Conservation (phyloP, 2,113 vertebrate species). For the Pelusios castaneus region DNA sequence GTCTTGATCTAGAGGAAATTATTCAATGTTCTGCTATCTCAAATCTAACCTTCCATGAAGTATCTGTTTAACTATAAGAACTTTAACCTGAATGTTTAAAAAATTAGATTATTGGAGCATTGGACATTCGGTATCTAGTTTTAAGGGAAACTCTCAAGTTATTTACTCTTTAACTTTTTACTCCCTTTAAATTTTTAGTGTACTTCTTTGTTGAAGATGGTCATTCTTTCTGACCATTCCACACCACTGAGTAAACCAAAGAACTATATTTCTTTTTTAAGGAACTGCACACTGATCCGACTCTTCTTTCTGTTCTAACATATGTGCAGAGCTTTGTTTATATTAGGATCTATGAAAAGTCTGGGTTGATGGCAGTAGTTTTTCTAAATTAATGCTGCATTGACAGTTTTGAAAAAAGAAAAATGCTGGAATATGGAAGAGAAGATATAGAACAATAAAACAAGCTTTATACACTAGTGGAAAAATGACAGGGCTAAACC, state of each 20-base stretch:
- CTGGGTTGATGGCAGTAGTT: constrained; percentile 19
- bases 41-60: not conserved
- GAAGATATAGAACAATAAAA: constrained; percentile 56
- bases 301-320: not conserved
- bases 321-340: constrained; percentile 27
- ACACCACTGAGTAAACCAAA: not conserved
- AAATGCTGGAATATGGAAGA: constrained; percentile 29
- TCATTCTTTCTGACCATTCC: not conserved
- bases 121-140: not conserved
- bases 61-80: not conserved
- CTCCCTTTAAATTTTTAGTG: not conserved
- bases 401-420: constrained; percentile 16
- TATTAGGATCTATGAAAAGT: constrained; percentile 37
- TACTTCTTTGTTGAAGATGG: not conserved
- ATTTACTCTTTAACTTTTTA: not conserved
- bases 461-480: not conserved
- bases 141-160: not conserved
- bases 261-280: not conserved
- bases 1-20: not conserved
- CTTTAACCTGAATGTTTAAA: not conserved
- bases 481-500: constrained; percentile 20
- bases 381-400: constrained; percentile 36
- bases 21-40: not conserved
- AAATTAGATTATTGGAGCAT: not conserved
- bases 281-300: not conserved